A percentile compares a stretch with the other conserved stretches of the same genome.
These are phyloP conservation scores for Scleropages formosus DNA, from an alignment of 2,797 vertebrate genomes.

Conservation along the genomic window DNA sequence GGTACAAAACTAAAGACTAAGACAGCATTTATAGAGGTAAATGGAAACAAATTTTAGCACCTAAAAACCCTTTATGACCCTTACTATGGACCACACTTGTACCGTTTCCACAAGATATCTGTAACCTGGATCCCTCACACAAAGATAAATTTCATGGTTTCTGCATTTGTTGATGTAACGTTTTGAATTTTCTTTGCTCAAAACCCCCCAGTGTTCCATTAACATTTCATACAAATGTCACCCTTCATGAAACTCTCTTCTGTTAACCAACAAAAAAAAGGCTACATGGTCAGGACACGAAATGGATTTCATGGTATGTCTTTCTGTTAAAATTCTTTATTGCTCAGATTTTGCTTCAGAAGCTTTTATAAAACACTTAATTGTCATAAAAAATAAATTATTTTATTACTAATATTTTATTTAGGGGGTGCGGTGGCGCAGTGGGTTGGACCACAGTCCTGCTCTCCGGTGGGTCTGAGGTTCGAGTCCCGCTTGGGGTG, in stretches of 20 bases:
- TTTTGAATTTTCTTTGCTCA: slow-evolving; percentile 2
- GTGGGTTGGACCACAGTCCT: too few species aligned
- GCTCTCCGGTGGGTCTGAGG: too few species aligned
- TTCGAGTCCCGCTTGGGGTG: too few species aligned
- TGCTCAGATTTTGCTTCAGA: not conserved
- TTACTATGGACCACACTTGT: too few species aligned
- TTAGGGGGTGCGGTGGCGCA: too few species aligned
- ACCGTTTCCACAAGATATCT: too few species aligned
- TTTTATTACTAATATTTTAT: not conserved
- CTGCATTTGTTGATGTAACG: slow-evolving; percentile 1
- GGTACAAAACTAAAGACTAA: too few species aligned
- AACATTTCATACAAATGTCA: not conserved
- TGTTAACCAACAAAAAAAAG: slow-evolving; percentile 5
- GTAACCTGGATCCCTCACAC: not conserved
- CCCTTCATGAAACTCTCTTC: not conserved
- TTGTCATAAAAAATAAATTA: not conserved
- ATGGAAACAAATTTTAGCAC: too few species aligned
- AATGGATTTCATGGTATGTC: not conserved
- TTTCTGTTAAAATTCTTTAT: slow-evolving; percentile 16
- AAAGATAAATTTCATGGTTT: not conserved
- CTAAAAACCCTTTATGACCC: too few species aligned
- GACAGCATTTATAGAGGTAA: too few species aligned
- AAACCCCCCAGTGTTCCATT: slow-evolving; percentile 8
- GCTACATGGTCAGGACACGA: slow-evolving; percentile 6
- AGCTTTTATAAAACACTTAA: not conserved